Evolutionary conservation across 2,113 vertebrate genomes (phyloP), one percentile per base, ranked within the genome.

Genomic region (Merops nubicus): DNA sequence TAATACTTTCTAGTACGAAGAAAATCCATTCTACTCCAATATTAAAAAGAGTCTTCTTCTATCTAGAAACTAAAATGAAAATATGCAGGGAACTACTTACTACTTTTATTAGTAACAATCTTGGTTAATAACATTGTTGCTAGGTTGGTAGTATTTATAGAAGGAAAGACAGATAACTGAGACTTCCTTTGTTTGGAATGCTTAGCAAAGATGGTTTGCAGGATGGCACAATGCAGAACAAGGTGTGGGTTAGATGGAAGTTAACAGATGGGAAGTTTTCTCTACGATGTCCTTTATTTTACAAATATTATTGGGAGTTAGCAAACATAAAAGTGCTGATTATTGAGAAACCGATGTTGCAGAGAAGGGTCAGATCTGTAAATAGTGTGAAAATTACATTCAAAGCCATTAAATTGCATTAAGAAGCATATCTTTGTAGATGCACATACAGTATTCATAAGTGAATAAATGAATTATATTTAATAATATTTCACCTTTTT

Each of bases 401-500:
- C 94, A 83, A 91, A 95, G 54, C 72, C 72, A 91, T 91, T 94
- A 91, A 96, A 95, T 97, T 93, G 74, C 84, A 96, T 94, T 94
- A 97, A 82, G 93, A 90, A 91, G 87, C 85, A 59, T 92, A 94
- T 65, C 92, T 93, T 94, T 95, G 93, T 89, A 92, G 93, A 94
- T 68, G 77, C 87, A 85, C 95, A 94, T 97, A 93, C 96, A 97
- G 94, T 96, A 97, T 97, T 96, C 96, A 96, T 96, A 97, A 97
- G 95, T 95, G 97, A 95, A 95, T 96, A 97, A 95, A 97, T 97
- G 89, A 94, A 96, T 95, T 97, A 82, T 81, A 80, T 95, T 97
- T 97, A 91, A 96, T 95, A 92, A 90, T 90, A 91, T 83, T 95
- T 95, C 94, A 94, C 92, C 96, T 86, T 91, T 96, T 96, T 90